phyloP scores from a whole-genome alignment of 2,888 invertebrate species.

The Pammene fasciana region DNA sequence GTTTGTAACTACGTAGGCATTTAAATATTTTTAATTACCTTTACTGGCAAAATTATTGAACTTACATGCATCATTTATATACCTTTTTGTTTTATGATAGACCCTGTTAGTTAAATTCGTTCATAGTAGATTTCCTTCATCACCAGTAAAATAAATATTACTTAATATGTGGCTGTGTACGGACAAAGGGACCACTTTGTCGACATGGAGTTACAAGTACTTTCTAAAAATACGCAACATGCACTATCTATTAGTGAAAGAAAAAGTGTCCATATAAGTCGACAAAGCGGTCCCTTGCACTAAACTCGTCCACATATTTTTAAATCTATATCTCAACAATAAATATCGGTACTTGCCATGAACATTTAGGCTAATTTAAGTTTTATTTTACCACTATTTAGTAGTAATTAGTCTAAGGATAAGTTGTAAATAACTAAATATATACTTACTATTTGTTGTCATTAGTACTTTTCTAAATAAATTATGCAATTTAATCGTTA shows the following conservation, averaged over 20 bases:
- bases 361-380: constrained; percentile 50
- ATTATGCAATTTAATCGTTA: constrained; percentile 22
- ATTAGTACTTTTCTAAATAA: constrained; percentile 25
- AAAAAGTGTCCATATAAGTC: too few relatives aligned
- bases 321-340: neutral
- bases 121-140: neutral
- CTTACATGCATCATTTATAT: neutral
- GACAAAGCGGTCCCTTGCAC: too few relatives aligned
- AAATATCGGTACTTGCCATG: constrained; percentile 50
- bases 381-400: constrained; percentile 65
- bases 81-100: neutral
- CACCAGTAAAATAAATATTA: neutral
- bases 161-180: too few relatives aligned
- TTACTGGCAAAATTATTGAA: neutral
- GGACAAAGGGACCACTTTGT: too few relatives aligned
- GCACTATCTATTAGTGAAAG: too few relatives aligned
- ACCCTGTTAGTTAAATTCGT: neutral
- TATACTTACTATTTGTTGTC: constrained; percentile 41
- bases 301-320: too few relatives aligned
- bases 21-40: neutral
- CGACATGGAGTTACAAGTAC: too few relatives aligned
- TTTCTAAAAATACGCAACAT: too few relatives aligned
- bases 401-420: constrained; percentile 45
- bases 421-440: constrained; percentile 33
- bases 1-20: too few relatives aligned